Conservation (phyloP, 37 sponge, comb jelly and placozoan genomes). For the Ianthella basta region DNA sequence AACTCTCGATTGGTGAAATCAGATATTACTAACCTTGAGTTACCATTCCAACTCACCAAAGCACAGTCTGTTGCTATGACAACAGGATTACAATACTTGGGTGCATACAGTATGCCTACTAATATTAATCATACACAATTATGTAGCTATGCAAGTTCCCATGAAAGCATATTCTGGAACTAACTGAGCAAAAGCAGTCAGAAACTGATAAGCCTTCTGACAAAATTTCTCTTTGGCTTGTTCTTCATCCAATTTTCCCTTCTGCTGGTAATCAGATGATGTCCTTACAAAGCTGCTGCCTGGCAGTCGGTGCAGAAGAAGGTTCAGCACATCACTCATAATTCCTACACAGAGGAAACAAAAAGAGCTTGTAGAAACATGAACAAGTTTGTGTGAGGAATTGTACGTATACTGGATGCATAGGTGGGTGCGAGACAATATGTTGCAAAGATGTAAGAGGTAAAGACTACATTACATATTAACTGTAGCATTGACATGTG, state of each 20-base stretch:
- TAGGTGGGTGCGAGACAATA: no score
- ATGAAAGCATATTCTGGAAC: neutral
- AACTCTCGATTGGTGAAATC: no score
- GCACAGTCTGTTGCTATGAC: no score
- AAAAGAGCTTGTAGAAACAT: neutral
- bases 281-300: neutral
- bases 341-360: neutral
- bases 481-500: no score
- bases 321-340: constrained; percentile 26
- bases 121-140: neutral
- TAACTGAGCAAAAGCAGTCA: constrained; percentile 22
- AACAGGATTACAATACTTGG: no score
- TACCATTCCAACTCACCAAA: no score
- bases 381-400: no score
- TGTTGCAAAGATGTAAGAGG: no score
- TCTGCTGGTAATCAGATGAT: neutral
- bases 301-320: neutral
- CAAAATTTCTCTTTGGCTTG: constrained; percentile 15
- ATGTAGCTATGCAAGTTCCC: neutral
- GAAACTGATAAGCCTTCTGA: neutral
- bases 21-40: no score
- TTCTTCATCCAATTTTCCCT: neutral
- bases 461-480: no score
- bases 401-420: no score
- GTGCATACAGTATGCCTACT: no score